Evolutionary conservation across 2,797 vertebrate species (phyloP).

Genomic region (Sebastiscus albofasciatus): DNA sequence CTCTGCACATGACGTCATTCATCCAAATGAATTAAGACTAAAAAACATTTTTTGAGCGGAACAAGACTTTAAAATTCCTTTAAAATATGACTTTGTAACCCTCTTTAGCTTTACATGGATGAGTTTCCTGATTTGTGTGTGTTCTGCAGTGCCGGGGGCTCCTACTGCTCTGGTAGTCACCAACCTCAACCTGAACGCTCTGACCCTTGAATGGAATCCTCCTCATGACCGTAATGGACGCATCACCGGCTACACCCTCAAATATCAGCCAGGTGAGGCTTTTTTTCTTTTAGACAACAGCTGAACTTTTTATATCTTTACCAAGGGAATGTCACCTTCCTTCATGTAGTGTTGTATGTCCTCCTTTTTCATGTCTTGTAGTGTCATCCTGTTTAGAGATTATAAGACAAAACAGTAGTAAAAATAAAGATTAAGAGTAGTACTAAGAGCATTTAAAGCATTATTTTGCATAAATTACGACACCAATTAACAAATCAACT

Average conservation of each 20-base stretch:
- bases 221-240: slow-evolving; percentile 90
- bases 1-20: neutral
- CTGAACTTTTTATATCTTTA: neutral
- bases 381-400: slow-evolving; percentile 38
- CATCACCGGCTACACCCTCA: slow-evolving; percentile 92
- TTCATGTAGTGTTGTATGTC: slow-evolving; percentile 56
- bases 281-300: neutral
- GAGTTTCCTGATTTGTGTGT: neutral
- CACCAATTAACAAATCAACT: slow-evolving; percentile 72
- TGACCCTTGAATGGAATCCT: slow-evolving; percentile 93
- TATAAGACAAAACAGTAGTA: neutral
- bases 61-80: neutral
- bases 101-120: neutral
- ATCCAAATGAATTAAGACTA: neutral
- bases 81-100: neutral
- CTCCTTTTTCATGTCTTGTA: slow-evolving; percentile 48
- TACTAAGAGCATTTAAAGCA: slow-evolving; percentile 33
- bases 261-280: slow-evolving; percentile 93
- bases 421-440: slow-evolving; percentile 14
- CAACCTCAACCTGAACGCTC: slow-evolving; percentile 87
- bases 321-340: slow-evolving; percentile 12
- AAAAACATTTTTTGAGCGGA: neutral
- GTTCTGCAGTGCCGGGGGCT: slow-evolving; percentile 87
- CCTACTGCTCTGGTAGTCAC: slow-evolving; percentile 88
- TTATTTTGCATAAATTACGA: slow-evolving; percentile 40